phyloP scores from a whole-genome alignment of 1,140 invertebrate genomes.

The Drosophila azteca region DNA sequence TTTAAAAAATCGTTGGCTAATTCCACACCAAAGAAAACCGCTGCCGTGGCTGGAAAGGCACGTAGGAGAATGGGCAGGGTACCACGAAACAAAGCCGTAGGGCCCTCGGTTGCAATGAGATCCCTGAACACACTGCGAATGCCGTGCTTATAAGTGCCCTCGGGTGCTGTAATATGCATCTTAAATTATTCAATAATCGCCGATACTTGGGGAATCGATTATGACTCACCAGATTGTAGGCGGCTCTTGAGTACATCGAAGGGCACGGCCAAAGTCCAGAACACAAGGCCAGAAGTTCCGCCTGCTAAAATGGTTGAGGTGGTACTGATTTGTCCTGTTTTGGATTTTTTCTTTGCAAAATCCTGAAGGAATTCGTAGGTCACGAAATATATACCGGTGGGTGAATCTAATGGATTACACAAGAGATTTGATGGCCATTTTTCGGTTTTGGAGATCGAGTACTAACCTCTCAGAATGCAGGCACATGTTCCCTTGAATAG shows the following conservation, averaged over 20 bases:
- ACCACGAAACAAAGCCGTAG: slow-evolving; percentile 92
- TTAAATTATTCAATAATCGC: not conserved
- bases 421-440: not conserved
- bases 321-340: slow-evolving; percentile 80
- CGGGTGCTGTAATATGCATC: slow-evolving; percentile 88
- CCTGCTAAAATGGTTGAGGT: slow-evolving; percentile 95
- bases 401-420: slow-evolving; percentile 89
- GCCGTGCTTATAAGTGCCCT: slow-evolving; percentile 94
- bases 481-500: slow-evolving; percentile 98
- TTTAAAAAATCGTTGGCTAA: slow-evolving; percentile 71
- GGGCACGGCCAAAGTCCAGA: slow-evolving; percentile 98
- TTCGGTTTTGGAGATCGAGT: not conserved
- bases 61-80: slow-evolving; percentile 93
- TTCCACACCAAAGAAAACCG: slow-evolving; percentile 90
- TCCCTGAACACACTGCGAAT: slow-evolving; percentile 92
- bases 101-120: slow-evolving; percentile 92
- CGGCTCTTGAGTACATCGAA: slow-evolving; percentile 99
- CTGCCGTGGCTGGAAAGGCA: slow-evolving; percentile 97
- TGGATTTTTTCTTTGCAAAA: slow-evolving; percentile 83
- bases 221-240: slow-evolving; percentile 92
- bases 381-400: slow-evolving; percentile 98
- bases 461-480: slow-evolving; percentile 93
- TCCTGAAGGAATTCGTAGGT: slow-evolving; percentile 96
- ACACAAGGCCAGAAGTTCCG: slow-evolving; percentile 97
- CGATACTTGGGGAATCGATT: not conserved